phyloP scores from a whole-genome alignment of 2,888 invertebrate genomes.

The Meandrusa payeni region DNA sequence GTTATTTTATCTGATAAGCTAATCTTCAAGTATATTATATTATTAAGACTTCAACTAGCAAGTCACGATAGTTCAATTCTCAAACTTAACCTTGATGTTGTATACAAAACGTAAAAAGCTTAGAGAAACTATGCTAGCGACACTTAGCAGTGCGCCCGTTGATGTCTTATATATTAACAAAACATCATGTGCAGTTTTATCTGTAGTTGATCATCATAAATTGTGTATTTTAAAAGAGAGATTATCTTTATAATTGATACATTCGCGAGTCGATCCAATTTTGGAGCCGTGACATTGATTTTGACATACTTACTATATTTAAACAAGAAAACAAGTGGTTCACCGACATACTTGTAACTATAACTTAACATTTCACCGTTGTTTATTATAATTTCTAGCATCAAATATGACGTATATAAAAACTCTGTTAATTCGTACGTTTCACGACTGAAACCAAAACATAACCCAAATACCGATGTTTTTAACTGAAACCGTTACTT shows the following conservation, averaged over 20 bases:
- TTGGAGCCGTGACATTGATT: constrained; percentile 29
- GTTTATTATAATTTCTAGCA: constrained; percentile 14
- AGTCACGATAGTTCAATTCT: constrained; percentile 41
- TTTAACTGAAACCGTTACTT: constrained; percentile 20
- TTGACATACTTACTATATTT: constrained; percentile 20
- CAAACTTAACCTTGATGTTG: constrained; percentile 34
- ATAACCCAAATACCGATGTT: constrained; percentile 43
- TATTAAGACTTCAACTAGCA: constrained; percentile 33
- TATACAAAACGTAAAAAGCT: constrained; percentile 40
- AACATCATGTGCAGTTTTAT: constrained; percentile 37
- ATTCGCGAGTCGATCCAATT: constrained; percentile 20
- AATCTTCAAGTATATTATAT: constrained; percentile 25
- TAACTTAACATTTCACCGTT: constrained; percentile 29
- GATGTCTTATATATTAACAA: constrained; percentile 62
- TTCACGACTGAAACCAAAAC: constrained; percentile 54
- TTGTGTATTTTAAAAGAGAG: constrained; percentile 4
- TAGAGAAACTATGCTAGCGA: constrained; percentile 39
- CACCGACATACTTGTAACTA: constrained; percentile 49
- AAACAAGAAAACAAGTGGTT: constrained; percentile 31
- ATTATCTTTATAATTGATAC: constrained; percentile 12
- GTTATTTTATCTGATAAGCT: constrained; percentile 21
- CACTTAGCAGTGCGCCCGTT: constrained; percentile 52
- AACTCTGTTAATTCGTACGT: constrained; percentile 13
- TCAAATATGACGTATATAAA: constrained; percentile 3
- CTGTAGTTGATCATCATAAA: too few species aligned